A percentile compares a stretch with the other conserved stretches of the same genome.
Conservation (phyloP, 1,140 invertebrate species). For the Drosophila parabipectinata region DNA sequence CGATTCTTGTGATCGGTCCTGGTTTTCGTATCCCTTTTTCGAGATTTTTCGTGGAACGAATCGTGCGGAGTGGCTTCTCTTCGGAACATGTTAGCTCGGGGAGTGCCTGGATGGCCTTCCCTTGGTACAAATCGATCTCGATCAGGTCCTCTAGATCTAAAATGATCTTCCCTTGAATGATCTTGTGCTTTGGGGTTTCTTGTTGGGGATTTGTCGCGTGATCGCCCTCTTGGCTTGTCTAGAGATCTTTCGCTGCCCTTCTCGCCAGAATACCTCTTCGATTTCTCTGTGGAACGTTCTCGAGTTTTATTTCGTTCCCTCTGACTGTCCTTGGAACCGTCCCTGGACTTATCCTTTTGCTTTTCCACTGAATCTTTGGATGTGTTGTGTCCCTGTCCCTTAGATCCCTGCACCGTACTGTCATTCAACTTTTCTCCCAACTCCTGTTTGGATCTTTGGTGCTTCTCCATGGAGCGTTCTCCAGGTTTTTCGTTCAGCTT, state of each 20-base stretch:
- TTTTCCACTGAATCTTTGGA: conserved; percentile 2
- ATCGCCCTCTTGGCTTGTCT: conserved; percentile 15
- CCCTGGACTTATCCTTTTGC: neutral
- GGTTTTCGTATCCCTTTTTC: neutral
- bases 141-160: neutral
- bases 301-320: neutral
- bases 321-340: conserved; percentile 4
- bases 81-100: conserved; percentile 2
- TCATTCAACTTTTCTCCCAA: conserved; percentile 7
- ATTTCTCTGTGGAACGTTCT: conserved; percentile 6
- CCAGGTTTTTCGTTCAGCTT: neutral
- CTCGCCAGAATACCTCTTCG: neutral
- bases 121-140: neutral
- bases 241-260: neutral
- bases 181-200: conserved; percentile 13
- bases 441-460: neutral
- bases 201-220: conserved; percentile 9
- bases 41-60: neutral
- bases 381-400: neutral
- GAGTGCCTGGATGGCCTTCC: neutral
- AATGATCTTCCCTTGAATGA: conserved; percentile 1
- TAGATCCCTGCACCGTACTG: conserved; percentile 8
- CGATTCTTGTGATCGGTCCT: neutral
- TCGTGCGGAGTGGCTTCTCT: conserved; percentile 1
- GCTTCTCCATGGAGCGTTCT: conserved; percentile 11